These are phyloP conservation scores for Pteromalus puparum DNA, from an alignment of 1,140 invertebrate species.

Conservation along the genomic window DNA sequence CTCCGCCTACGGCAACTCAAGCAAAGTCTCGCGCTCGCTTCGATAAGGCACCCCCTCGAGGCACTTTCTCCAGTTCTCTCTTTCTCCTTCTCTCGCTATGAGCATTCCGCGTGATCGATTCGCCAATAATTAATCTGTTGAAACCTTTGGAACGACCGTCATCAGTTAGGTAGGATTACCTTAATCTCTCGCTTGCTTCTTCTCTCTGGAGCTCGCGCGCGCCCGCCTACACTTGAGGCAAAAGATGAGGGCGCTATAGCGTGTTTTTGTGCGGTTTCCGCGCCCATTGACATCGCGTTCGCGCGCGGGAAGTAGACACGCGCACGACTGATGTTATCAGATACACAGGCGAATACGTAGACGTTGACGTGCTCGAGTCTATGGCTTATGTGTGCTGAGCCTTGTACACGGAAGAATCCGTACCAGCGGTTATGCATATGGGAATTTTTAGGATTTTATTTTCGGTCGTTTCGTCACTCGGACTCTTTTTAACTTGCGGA, in stretches of 20 bases:
- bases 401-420: no score
- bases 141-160: constrained; percentile 71
- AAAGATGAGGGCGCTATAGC: constrained; percentile 20
- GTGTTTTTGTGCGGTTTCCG: constrained; percentile 38
- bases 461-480: no score
- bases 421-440: no score
- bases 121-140: constrained; percentile 68
- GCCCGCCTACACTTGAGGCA: neutral
- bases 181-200: constrained; percentile 63
- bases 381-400: no score
- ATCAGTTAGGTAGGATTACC: constrained; percentile 70
- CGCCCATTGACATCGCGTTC: constrained; percentile 7
- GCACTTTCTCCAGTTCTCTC: neutral
- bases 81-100: neutral
- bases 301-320: neutral
- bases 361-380: neutral
- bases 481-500: no score
- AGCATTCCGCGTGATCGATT: constrained; percentile 54
- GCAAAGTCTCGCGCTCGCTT: neutral
- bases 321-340: neutral
- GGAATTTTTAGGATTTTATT: no score
- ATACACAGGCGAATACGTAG: neutral
- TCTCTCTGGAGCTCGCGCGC: neutral
- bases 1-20: neutral
- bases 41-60: neutral